Conservation (phyloP, 2,113 vertebrate genomes). For the Circaetus gallicus region DNA sequence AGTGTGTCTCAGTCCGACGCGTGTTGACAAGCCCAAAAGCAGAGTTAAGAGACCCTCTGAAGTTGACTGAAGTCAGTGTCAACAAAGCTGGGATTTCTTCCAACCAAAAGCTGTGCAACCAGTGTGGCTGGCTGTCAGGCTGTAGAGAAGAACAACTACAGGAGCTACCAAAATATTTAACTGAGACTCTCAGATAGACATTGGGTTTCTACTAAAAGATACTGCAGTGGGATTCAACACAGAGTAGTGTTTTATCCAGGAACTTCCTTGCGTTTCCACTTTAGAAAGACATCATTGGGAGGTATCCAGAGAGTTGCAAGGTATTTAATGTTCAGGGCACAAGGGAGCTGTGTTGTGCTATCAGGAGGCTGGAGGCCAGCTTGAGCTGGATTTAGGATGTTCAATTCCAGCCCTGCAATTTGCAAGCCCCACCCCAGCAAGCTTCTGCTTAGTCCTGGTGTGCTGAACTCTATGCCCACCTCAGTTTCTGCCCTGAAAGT, state of each 20-base stretch:
- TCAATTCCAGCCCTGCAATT: not conserved
- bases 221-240: not conserved
- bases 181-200: not conserved
- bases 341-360: not conserved
- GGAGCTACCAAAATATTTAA: conserved; percentile 50
- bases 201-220: not conserved
- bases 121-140: conserved; percentile 35
- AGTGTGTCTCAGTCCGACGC: not conserved
- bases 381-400: not conserved
- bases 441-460: not conserved
- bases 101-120: conserved; percentile 29
- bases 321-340: not conserved
- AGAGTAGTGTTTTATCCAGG: not conserved
- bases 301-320: not conserved
- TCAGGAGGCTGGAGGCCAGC: not conserved
- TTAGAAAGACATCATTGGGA: not conserved
- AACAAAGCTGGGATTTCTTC: conserved; percentile 61
- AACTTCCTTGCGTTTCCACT: not conserved
- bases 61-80: conserved; percentile 54
- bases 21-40: conserved; percentile 51
- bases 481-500: not conserved
- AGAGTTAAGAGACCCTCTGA: conserved; percentile 42
- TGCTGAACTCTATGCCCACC: not conserved
- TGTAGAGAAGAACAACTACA: not conserved
- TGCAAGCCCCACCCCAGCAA: not conserved